Base-by-base conservation (phyloP, 2,888 invertebrate genomes). In the Stenurella melanura region DNA sequence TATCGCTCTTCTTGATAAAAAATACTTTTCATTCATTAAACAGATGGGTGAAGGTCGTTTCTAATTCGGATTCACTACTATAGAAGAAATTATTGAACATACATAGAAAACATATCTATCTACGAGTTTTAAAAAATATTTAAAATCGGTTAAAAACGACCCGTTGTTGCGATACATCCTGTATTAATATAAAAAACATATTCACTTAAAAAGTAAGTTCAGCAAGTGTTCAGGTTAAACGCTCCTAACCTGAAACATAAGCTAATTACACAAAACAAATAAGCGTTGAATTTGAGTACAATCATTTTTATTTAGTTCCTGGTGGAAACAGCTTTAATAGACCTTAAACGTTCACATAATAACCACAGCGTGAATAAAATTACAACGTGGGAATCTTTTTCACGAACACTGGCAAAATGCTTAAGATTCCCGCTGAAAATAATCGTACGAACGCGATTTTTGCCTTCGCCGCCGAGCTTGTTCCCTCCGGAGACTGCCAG, bases 341-440 rank as follows among this genome's bases (percentile, higher is more conserved):
- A 80, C 78, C 78, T 70, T 82, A 80, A 82, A 78, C 76, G 79
- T 76, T 80, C 71, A 71, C 72, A 76, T 75, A 79, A 80, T 77
- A 75, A 78, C 78, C 74, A 57, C 78, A 71, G 78, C 79, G 77
- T 78, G 81, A 80, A 83, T 81, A 80, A 83, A 82, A 82, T 82
- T 81, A 83, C 80, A 80, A 80, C 83, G 82, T 82, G 83, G 80
- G 84, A 84, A 84, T 83, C 81, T 81, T 78, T 81, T 80, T 78
- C 81, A 76, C 76, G 75, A 80, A 80, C 81, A 82, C 75, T 78
- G 75, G 80, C 80, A 71, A 77, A 75, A 77, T 75, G 80, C 75
- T 74, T 38, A 74, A 75, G 74, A 77, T 71, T 78, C 78, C 75
- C 78, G 75, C 73, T 72, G 78, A 78, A 78, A 80, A 78, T 80